Conservation (phyloP, 2,888 invertebrate genomes). For the Odontothrips loti region DNA sequence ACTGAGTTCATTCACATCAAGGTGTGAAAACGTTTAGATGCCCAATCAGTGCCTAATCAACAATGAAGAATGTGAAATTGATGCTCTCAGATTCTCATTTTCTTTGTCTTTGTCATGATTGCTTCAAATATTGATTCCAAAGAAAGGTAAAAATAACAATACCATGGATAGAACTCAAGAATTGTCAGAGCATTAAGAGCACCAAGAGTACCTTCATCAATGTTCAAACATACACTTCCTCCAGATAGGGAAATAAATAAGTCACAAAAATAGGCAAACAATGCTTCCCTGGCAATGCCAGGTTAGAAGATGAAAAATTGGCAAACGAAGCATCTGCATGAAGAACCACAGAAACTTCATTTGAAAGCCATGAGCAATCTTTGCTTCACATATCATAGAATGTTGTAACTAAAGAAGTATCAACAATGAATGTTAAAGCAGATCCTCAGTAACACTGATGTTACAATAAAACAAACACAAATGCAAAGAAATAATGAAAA, state of each 20-base stretch:
- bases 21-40: background rate
- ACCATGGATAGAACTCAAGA: background rate
- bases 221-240: background rate
- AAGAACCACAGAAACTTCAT: background rate
- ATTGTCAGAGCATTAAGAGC: background rate
- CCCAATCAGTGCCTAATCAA: background rate
- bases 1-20: background rate
- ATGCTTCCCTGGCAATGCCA: background rate
- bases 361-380: background rate
- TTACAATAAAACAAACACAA: background rate
- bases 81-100: background rate
- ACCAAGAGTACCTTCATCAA: background rate
- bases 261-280: slow-evolving; percentile 19
- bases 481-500: background rate
- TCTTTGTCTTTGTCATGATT: background rate
- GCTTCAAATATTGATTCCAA: background rate
- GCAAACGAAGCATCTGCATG: slow-evolving; percentile 16
- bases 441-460: background rate
- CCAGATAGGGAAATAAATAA: background rate
- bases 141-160: background rate
- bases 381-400: background rate
- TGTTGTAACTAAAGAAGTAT: background rate
- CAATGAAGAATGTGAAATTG: background rate
- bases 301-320: slow-evolving; percentile 5
- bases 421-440: background rate